These are phyloP conservation scores for Ooceraea biroi DNA, from an alignment of 1,140 invertebrate genomes.

Conservation along the genomic window DNA sequence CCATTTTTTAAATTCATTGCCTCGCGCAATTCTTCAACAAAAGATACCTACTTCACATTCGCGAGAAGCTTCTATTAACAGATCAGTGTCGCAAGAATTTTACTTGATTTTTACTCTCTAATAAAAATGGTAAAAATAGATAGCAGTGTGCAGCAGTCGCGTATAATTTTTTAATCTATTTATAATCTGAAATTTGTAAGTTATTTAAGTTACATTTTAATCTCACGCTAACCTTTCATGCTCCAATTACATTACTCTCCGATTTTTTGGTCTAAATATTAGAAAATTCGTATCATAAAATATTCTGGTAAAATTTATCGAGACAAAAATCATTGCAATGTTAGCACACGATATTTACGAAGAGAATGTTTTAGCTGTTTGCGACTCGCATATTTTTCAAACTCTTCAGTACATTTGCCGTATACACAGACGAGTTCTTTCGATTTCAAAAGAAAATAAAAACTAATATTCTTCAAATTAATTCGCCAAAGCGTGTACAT, in stretches of 20 bases:
- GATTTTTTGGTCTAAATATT: too few relatives aligned
- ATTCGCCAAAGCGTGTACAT: not conserved
- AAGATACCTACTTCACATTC: not conserved
- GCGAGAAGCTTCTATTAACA: not conserved
- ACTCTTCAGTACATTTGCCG: slow-evolving; percentile 9
- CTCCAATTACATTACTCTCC: too few relatives aligned
- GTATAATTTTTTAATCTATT: not conserved
- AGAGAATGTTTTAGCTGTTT: not conserved
- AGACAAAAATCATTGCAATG: too few relatives aligned
- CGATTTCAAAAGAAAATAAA: slow-evolving; percentile 10
- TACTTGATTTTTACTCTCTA: not conserved
- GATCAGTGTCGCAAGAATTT: slow-evolving; percentile 2
- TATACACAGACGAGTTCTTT: not conserved
- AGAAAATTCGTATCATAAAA: too few relatives aligned
- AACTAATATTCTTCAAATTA: not conserved
- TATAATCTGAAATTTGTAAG: too few relatives aligned
- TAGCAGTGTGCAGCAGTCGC: not conserved
- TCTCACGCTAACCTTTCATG: too few relatives aligned
- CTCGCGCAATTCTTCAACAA: slow-evolving; percentile 7
- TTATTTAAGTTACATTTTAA: too few relatives aligned
- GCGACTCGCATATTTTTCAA: too few relatives aligned
- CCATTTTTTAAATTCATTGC: slow-evolving; percentile 32
- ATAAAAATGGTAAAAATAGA: not conserved
- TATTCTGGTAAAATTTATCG: too few relatives aligned
- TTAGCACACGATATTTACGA: too few relatives aligned